These are phyloP conservation scores for Zygaena filipendulae DNA, from an alignment of 2,888 invertebrate species.

Conservation along the genomic window DNA sequence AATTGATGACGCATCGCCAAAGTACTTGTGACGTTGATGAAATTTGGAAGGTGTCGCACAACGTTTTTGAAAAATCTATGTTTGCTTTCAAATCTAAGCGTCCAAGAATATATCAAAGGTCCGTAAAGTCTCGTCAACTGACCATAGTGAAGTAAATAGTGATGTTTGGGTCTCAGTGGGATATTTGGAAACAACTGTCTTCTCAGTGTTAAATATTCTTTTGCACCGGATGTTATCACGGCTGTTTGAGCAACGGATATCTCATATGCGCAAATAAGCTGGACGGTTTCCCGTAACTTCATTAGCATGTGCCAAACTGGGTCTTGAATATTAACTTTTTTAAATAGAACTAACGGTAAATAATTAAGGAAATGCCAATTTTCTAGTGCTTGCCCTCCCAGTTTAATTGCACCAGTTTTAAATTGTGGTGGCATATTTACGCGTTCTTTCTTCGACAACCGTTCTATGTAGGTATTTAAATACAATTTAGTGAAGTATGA, in stretches of 20 bases:
- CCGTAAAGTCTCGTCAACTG: neutral
- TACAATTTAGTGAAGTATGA: neutral
- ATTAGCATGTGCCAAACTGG: neutral
- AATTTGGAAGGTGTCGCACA: constrained; percentile 1
- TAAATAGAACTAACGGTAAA: neutral
- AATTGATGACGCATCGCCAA: constrained; percentile 1
- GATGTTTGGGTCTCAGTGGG: neutral
- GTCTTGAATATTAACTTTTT: neutral
- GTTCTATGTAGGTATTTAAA: neutral
- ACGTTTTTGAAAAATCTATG: constrained; percentile 1
- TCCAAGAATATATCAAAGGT: constrained; percentile 1
- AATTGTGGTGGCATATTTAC: constrained; percentile 1
- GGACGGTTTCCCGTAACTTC: constrained; percentile 1
- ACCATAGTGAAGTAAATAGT: constrained; percentile 1
- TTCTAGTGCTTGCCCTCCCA: neutral
- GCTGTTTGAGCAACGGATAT: neutral
- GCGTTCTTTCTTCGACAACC: neutral
- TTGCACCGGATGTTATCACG: neutral
- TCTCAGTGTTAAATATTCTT: neutral
- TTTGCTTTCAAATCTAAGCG: constrained; percentile 1
- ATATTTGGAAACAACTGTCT: neutral
- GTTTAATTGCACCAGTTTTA: neutral
- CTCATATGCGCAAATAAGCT: neutral
- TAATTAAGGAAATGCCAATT: constrained; percentile 2
- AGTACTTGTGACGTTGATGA: neutral